Evolutionary conservation across 2,797 vertebrate species (phyloP).

Genomic region (Adelosebastes latens): DNA sequence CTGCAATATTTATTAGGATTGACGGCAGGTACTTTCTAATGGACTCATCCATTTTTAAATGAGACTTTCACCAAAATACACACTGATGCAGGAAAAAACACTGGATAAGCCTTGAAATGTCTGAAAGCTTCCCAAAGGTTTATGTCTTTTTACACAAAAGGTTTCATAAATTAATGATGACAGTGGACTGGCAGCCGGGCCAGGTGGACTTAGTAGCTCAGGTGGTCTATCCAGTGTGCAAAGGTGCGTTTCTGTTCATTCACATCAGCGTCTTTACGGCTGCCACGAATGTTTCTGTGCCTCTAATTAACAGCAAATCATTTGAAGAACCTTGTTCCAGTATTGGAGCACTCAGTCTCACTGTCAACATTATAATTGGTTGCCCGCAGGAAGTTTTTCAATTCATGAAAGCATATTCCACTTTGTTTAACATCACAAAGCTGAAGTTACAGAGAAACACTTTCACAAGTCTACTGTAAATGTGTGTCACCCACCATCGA

Average conservation of each 20-base stretch:
- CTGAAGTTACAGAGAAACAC: neutral
- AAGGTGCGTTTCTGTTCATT: conserved; percentile 9
- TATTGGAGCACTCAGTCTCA: neutral
- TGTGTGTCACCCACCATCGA: neutral
- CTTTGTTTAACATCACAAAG: conserved; percentile 13
- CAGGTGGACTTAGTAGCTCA: neutral
- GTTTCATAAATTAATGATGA: conserved; percentile 68
- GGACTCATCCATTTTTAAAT: conserved; percentile 74
- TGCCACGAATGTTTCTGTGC: neutral
- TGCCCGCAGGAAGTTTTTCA: neutral
- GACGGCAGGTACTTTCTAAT: conserved; percentile 59
- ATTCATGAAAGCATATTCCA: neutral
- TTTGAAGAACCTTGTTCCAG: neutral
- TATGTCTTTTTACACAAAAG: conserved; percentile 25
- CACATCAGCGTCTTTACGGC: neutral
- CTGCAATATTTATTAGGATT: conserved; percentile 65
- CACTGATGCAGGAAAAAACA: conserved; percentile 10
- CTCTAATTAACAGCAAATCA: conserved; percentile 2
- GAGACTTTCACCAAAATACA: conserved; percentile 45
- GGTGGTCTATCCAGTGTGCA: neutral
- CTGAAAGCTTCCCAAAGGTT: conserved; percentile 59
- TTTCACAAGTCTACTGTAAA: neutral
- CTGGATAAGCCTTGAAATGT: conserved; percentile 18
- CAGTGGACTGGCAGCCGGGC: neutral
- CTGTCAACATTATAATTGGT: conserved; percentile 1